phyloP scores from a whole-genome alignment of 2,797 vertebrate genomes.

The Intellagama lesueurii region DNA sequence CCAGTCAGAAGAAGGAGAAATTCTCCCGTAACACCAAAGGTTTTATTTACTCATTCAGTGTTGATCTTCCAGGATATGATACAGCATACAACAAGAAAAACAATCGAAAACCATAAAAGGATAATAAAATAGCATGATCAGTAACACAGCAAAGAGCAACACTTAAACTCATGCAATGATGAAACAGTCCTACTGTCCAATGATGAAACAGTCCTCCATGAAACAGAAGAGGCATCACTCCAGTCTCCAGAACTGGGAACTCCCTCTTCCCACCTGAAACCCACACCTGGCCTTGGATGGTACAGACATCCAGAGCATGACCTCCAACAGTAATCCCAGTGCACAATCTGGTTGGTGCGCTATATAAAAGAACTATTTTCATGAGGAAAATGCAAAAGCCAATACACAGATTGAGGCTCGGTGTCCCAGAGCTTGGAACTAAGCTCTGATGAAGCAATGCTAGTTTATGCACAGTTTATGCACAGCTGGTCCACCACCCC shows the following conservation, averaged over 20 bases:
- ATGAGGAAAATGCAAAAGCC: not conserved
- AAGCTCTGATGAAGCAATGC: too few relatives aligned
- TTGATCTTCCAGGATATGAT: too few relatives aligned
- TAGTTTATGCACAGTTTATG: too few relatives aligned
- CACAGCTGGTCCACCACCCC: too few relatives aligned
- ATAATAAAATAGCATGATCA: not conserved
- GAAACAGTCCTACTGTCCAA: not conserved
- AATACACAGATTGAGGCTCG: not conserved
- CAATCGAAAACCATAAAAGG: not conserved
- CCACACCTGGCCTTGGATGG: too few relatives aligned
- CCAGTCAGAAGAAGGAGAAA: not conserved
- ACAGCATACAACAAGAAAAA: not conserved
- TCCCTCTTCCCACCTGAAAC: too few relatives aligned
- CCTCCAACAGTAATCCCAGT: not conserved
- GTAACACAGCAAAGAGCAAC: not conserved
- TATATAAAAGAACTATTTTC: not conserved
- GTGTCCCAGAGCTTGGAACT: too few relatives aligned
- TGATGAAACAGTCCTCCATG: not conserved
- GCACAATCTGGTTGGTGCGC: not conserved
- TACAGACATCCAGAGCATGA: not conserved
- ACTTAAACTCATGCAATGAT: not conserved
- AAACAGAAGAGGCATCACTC: too few relatives aligned
- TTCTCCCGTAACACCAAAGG: too few relatives aligned
- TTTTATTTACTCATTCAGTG: not conserved
- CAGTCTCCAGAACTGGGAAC: too few relatives aligned